Base-by-base conservation (phyloP, 2,888 invertebrate genomes). In the Salpingus planirostris region DNA sequence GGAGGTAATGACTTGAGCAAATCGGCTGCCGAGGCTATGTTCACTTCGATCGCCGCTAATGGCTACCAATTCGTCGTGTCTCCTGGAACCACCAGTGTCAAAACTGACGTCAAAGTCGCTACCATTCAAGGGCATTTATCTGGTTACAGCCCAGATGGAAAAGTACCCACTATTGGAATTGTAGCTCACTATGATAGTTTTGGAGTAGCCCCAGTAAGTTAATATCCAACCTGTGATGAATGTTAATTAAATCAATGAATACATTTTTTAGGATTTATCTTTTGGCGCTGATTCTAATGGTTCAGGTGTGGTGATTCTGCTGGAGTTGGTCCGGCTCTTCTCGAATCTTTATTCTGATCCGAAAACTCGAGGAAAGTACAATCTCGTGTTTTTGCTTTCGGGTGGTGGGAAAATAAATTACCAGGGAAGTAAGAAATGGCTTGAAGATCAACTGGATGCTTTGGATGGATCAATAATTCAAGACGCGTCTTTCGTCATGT, bases 151-250 rank as follows among this genome's bases (percentile, higher is more conserved):
- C 72, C 73, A 37, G 76, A 78, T 47, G 74, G 74, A 40, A 60
- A 59, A 37, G 60, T 60, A 33, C 89, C 92, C 30, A 87, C 92
- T 5, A 83, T 99, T 42, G 80, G 90, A 2, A 68, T 98, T 29
- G 87, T 91, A 3, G 88, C 96, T 0, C 88, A 96, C 69, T 91
- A 96, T 52, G 97, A 97, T 58, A 81, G 91, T 11, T 80, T 84
- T 51, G 89, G 89, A 28, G 69, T 89, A 33, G 86, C 87, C 13
- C 92, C 97, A 33, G 96, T 95, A 68, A 77, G 80, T n/a, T n/a
- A n/a, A n/a, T 70, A 25, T 31, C 22, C 24, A 21, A 13, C 15
- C 25, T 23, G 24, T 29, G 11, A 13, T 11, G 11, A 29, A 11
- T 7, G 21, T 15, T 24, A 11, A 7, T n/a, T n/a, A n/a, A 11